Base-by-base conservation (phyloP, 2,113 vertebrate genomes). In the Catagonus wagneri region DNA sequence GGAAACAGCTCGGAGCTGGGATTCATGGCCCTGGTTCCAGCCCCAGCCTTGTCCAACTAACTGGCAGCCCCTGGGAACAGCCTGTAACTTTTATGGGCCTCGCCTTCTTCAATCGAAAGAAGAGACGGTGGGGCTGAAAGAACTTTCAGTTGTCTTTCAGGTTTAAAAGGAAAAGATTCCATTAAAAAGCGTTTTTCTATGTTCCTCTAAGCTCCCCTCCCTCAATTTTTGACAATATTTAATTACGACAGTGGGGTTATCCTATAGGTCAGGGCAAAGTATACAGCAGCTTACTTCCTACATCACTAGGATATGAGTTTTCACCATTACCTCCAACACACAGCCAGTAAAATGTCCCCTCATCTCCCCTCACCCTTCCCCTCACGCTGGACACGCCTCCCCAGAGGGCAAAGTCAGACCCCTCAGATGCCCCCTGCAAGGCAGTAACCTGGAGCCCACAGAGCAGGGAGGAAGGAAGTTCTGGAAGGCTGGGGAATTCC, bases 401-500 rank as follows among this genome's bases (percentile, higher is more conserved):
- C 39, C 1, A 22, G 36, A 83, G 58, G 56, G 25, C 32, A 78
- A 78, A 61, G 25, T 32, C 32, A n/a, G 54, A 44, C 14, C 27
- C 34, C 22, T 5, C 14, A 71, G 65, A 72, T 83, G 69, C 34
- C 74, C 93, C 65, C 76, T 23, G 29, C 56, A 91, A 56, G 87
- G 76, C 95, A 71, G 32, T 32, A 65, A 39, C 72, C 34, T 36
- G 34, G 17, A 39, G 34, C 14, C 83, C 89, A 79, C 83, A 90
- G 34, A 76, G 83, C 10, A 68, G 71, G 1, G 29, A 36, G 68
- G 79, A 80, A 94, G 94, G 83, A 94, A 69, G 89, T 88, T 94
- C 83, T 84, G 60, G 60, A 88, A n/a, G n/a, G 61, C 75, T 81
- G 96, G 95, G 93, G 75, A 97, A 90, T 97, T 88, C 95, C 96